These are phyloP conservation scores for Sebastes iracundus DNA, from an alignment of 2,797 vertebrate species.

Conservation along the genomic window DNA sequence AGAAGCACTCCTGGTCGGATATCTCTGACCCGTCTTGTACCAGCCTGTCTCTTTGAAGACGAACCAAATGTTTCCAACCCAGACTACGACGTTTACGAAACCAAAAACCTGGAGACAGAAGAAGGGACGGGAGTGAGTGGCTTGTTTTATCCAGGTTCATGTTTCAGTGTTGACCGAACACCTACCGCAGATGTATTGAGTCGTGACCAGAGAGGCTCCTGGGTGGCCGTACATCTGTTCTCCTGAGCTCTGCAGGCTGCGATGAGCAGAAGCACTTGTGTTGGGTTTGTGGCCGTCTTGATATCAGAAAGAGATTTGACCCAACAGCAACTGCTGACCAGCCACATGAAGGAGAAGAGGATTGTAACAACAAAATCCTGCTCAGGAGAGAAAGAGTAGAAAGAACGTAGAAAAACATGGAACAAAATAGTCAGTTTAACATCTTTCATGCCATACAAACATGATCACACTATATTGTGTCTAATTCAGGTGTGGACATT, in stretches of 20 bases:
- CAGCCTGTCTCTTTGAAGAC: constrained; percentile 99
- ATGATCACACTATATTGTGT: not conserved
- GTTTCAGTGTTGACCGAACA: constrained; percentile 30
- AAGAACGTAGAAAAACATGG: not conserved
- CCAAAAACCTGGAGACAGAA: constrained; percentile 89
- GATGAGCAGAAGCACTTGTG: constrained; percentile 90
- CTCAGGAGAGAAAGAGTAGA: constrained; percentile 12
- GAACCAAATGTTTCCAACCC: constrained; percentile 99
- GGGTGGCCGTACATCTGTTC: constrained; percentile 89
- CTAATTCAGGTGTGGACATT: not conserved
- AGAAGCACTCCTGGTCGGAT: constrained; percentile 86
- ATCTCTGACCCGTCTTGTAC: constrained; percentile 92
- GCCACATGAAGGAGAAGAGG: constrained; percentile 94
- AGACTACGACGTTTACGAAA: constrained; percentile 95
- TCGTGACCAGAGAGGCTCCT: constrained; percentile 92
- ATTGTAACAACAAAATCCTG: constrained; percentile 96
- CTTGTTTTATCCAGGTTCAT: not conserved
- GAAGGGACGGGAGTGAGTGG: not conserved
- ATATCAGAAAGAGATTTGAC: constrained; percentile 94
- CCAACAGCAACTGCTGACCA: constrained; percentile 94
- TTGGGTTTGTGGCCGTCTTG: constrained; percentile 90
- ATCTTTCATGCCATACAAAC: not conserved
- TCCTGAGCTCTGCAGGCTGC: constrained; percentile 92
- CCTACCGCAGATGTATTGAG: constrained; percentile 94
- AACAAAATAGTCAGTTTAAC: not conserved